Evolutionary conservation across 2,888 invertebrate genomes (phyloP).

Genomic region (Diplazon laetatorius): DNA sequence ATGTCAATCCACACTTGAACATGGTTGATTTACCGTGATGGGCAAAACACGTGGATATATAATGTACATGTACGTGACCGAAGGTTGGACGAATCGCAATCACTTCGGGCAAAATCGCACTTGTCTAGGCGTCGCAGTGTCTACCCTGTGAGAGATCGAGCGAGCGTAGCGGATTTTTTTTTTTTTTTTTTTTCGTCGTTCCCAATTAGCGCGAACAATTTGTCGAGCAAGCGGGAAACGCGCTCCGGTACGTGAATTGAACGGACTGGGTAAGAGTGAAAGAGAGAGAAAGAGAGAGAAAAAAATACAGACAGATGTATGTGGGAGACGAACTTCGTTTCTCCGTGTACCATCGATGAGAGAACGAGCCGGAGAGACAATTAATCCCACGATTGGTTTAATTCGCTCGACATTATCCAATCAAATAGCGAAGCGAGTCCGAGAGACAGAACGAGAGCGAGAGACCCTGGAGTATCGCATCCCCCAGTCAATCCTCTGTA

Average conservation of each 20-base stretch:
- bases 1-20: constrained; percentile 37
- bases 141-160: constrained; percentile 52
- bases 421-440: constrained; percentile 71
- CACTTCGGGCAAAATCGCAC: constrained; percentile 53
- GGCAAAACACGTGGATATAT: constrained; percentile 12
- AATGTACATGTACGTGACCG: not conserved
- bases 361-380: constrained; percentile 70
- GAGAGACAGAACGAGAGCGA: constrained; percentile 40
- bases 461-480: constrained; percentile 48
- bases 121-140: constrained; percentile 50
- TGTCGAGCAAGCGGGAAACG: constrained; percentile 73
- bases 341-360: constrained; percentile 27
- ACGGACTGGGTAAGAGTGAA: constrained; percentile 25
- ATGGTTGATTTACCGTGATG: constrained; percentile 40
- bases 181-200: constrained; percentile 66
- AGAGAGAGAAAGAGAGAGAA: no score
- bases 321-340: constrained; percentile 17
- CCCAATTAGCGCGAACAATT: constrained; percentile 77
- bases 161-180: constrained; percentile 22
- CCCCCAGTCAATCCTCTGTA: constrained; percentile 49
- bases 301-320: constrained; percentile 5
- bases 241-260: constrained; percentile 55
- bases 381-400: constrained; percentile 79
- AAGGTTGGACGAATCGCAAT: constrained; percentile 52
- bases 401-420: constrained; percentile 79